Conservation (phyloP, 2,113 vertebrate species). For the Coptodon rendalli region DNA sequence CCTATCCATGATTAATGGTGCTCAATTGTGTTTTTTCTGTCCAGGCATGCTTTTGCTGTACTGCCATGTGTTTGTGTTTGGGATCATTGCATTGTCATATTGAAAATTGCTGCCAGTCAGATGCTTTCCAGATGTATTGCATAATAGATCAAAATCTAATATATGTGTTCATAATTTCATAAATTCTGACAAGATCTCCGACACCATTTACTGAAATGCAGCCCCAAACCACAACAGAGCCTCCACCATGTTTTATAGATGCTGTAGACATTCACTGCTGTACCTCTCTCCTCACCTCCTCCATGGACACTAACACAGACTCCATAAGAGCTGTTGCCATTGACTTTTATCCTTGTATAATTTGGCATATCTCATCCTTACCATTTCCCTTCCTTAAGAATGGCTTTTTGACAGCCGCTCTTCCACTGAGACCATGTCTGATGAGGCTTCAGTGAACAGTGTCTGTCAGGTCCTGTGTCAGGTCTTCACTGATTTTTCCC, state of each 20-base stretch:
- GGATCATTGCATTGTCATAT: background rate
- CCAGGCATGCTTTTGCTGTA: background rate
- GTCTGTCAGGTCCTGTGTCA: background rate
- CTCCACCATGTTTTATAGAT: background rate
- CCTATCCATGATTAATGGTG: background rate
- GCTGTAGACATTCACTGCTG: background rate
- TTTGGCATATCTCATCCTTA: background rate
- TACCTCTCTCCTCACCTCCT: background rate
- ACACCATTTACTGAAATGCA: background rate
- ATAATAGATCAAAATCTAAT: background rate
- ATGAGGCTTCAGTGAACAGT: background rate
- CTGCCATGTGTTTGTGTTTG: background rate
- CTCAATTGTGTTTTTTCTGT: background rate
- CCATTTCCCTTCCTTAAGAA: background rate
- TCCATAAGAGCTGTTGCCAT: fast-evolving
- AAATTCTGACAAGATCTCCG: background rate
- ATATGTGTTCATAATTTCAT: background rate
- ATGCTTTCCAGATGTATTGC: background rate
- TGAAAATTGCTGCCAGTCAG: background rate
- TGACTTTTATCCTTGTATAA: background rate
- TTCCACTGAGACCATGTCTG: background rate
- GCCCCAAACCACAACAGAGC: background rate
- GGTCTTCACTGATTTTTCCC: background rate
- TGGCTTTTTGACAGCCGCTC: background rate
- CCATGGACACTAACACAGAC: background rate